phyloP scores from a whole-genome alignment of 2,888 invertebrate genomes.

The Acronicta aceris region DNA sequence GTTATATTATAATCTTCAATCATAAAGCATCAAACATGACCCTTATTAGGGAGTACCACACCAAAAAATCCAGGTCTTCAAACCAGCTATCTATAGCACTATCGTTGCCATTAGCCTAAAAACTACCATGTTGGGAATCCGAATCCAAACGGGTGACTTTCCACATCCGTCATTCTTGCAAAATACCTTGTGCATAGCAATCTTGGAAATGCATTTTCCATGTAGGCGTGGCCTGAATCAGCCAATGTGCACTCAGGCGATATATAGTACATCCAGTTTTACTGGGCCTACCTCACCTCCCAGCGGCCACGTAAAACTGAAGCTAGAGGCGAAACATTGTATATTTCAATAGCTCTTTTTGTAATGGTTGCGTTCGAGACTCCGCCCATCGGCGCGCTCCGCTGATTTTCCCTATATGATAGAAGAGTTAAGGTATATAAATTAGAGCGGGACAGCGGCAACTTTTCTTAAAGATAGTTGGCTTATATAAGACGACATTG shows the following conservation, averaged over 20 bases:
- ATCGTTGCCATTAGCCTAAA: slow-evolving; percentile 53
- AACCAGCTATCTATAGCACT: not conserved
- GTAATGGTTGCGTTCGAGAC: slow-evolving; percentile 68
- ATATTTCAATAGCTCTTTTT: slow-evolving; percentile 74
- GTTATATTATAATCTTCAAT: no score
- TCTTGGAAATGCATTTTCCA: slow-evolving; percentile 88
- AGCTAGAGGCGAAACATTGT: slow-evolving; percentile 62
- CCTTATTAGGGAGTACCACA: not conserved
- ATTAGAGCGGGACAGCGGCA: slow-evolving; percentile 76
- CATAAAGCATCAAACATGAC: no score
- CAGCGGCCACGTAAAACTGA: slow-evolving; percentile 60
- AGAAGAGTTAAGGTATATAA: slow-evolving; percentile 71
- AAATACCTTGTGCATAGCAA: slow-evolving; percentile 85
- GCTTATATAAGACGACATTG: slow-evolving; percentile 81
- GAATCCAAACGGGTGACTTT: slow-evolving; percentile 72
- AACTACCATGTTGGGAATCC: slow-evolving; percentile 45
- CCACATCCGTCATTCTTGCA: slow-evolving; percentile 71
- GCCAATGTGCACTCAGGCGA: slow-evolving; percentile 89
- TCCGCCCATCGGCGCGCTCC: slow-evolving; percentile 85
- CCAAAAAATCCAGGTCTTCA: not conserved
- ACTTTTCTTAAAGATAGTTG: slow-evolving; percentile 88
- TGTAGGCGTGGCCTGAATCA: slow-evolving; percentile 85
- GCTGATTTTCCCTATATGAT: slow-evolving; percentile 72
- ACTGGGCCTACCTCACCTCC: slow-evolving; percentile 64
- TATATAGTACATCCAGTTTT: slow-evolving; percentile 80